Evolutionary conservation across 37 sponge, comb jelly and placozoan species (phyloP), one percentile per base, ranked within the genome.

Genomic region (Dysidea cf. avara): DNA sequence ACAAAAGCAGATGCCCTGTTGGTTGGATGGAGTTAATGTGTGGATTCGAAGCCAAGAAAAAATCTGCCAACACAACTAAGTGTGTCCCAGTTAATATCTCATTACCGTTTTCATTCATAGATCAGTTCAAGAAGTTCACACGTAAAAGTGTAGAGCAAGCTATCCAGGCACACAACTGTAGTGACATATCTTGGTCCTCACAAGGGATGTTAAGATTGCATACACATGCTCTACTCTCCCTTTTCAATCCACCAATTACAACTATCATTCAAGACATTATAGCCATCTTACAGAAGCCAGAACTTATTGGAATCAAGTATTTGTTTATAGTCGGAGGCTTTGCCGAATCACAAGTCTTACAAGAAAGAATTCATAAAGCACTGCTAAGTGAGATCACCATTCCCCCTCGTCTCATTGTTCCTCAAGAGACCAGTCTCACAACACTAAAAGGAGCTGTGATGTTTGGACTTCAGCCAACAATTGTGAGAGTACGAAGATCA

Each of bases 381-480:
- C 87, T 92, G 32, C 69, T 61, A 16, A 43, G 39, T 24, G 29
- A 66, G 25, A 17, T 92, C 12, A 43, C 7, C 9, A 12, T 9
- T 43, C 46, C 46, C 9, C 46, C 46, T 5, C 69, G 78, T 22
- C 76, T 87, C 2, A 64, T 92, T 11, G 87, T 92, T 28, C 93
- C 93, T 24, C 93, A 87, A 47, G 85, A 92, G 63, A 76, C 83
- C 20, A 80, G 84, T 37, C 69, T 87, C 34, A 74, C 88, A 32
- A 92, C 87, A 30, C 82, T 92, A 14, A 87, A 87, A 65, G 93
- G 93, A 21, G 93, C 93, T n/a, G 93, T 92, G 7, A 66, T 79
- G 71, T 92, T 80, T 77, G 93, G 93, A 1, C 69, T 81, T 25
- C 68, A 92, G 43, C 88, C 93, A 33, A 77, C 74, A 29, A 31